These are phyloP conservation scores for Parnassius glacialis DNA, from an alignment of 2,888 invertebrate genomes.

Conservation along the genomic window DNA sequence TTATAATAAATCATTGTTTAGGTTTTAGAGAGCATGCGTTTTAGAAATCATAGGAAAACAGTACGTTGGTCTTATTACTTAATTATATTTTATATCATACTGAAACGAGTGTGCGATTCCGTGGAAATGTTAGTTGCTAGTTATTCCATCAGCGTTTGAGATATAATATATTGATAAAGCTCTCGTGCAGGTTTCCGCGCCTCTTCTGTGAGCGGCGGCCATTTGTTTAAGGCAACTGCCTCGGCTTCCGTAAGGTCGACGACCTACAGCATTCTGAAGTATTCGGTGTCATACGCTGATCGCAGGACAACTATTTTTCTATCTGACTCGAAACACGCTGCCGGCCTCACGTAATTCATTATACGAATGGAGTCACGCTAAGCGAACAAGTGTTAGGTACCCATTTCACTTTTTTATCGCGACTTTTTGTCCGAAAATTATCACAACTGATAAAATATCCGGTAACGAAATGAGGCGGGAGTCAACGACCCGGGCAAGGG, in stretches of 20 bases:
- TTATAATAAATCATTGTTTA: not conserved
- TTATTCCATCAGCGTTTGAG: conserved; percentile 17
- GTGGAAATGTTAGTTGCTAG: not conserved
- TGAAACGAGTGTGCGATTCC: conserved; percentile 9
- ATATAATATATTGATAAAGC: conserved; percentile 24
- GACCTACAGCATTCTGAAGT: conserved; percentile 29
- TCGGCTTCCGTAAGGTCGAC: conserved; percentile 34
- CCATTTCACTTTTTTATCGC: conserved; percentile 2
- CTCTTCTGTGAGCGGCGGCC: conserved; percentile 21
- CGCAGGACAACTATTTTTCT: conserved; percentile 6
- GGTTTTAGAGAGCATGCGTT: not conserved
- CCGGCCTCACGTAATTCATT: conserved; percentile 4
- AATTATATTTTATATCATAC: not conserved
- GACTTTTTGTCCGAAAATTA: conserved; percentile 9
- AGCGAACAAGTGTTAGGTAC: conserved; percentile 6
- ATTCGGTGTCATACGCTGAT: not conserved
- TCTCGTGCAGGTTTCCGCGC: conserved; percentile 20
- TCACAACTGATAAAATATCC: conserved; percentile 12
- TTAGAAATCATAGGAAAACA: not conserved
- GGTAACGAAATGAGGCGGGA: conserved; percentile 22
- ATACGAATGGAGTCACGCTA: not conserved
- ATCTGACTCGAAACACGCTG: not conserved
- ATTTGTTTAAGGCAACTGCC: conserved; percentile 32
- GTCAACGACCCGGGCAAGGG: conserved; percentile 42
- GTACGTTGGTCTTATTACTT: not conserved